Evolutionary conservation across 37 sponge, comb jelly and placozoan genomes (phyloP).

Genomic region (Lycopodina hypogea): DNA sequence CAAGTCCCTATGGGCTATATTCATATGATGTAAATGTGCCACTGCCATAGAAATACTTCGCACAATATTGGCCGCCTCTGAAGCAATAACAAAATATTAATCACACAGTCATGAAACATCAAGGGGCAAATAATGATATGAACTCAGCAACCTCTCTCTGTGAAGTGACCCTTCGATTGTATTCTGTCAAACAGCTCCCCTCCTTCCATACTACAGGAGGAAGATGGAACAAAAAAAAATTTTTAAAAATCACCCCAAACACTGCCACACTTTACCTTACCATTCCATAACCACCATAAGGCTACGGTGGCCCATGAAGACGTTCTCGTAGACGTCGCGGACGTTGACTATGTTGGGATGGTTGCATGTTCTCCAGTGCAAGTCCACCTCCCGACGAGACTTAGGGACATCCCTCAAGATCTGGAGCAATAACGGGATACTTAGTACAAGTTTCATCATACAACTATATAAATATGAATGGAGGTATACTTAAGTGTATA

Average conservation of each 20-base stretch:
- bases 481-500: neutral
- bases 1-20: constrained; percentile 94
- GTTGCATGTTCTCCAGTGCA: constrained; percentile 84
- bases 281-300: constrained; percentile 98
- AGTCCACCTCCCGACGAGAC: constrained; percentile 89
- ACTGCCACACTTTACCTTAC: constrained; percentile 33
- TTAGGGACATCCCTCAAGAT: constrained; percentile 82
- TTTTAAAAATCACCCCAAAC: neutral
- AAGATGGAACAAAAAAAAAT: too few relatives aligned
- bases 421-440: constrained; percentile 22
- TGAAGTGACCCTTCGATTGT: constrained; percentile 88
- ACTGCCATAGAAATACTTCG: constrained; percentile 83
- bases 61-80: constrained; percentile 85
- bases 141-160: constrained; percentile 71
- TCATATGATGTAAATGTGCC: constrained; percentile 74
- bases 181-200: constrained; percentile 96
- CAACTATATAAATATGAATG: neutral
- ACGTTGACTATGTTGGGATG: constrained; percentile 92
- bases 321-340: constrained; percentile 93
- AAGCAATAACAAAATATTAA: neutral
- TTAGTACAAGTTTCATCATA: neutral
- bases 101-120: neutral
- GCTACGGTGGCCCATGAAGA: constrained; percentile 77
- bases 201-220: constrained; percentile 84
- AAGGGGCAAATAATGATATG: neutral